Base-by-base conservation (phyloP, 2,888 invertebrate species). In the Leptinotarsa haldemani region DNA sequence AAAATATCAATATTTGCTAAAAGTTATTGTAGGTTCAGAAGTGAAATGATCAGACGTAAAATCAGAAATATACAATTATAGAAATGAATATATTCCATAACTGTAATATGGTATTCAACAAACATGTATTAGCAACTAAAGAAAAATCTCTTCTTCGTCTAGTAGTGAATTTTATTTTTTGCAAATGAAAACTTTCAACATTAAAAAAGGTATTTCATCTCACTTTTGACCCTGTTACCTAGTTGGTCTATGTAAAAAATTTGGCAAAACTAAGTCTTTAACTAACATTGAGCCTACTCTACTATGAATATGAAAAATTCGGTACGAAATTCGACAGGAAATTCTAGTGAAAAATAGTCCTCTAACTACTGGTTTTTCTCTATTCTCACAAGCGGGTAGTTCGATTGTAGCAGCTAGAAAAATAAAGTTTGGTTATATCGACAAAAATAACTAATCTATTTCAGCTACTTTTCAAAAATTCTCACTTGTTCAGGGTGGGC, bases 331-430 rank as follows among this genome's bases (percentile, higher is more conserved):
- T 76, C 56, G 76, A 61, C 56, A 73, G 70, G 67, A 72, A 48
- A 65, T 63, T 73, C 73, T 73, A 77, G 69, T 67, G 53, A 73
- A 73, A 75, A 77, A 75, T 74, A 74, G 64, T 46, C 40, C 71
- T 75, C 79, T 80, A 80, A 73, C 78, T 80, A 79, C 75, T 79
- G 75, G 74, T 74, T 74, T 40, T 69, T 74, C 76, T 74, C 78
- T 82, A 77, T 81, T 83, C 84, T 92, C 92, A 93, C 88, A 93
- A 92, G 86, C 93, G 91, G 85, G 94, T 94, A 83, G 93, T 94
- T 91, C 94, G 91, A 91, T 94, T 94, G 93, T 94, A 94, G 91
- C 93, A 94, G 91, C 94, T 94, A 92, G 88, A 83, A 82, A 79
- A 78, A 80, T 79, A 66, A 66, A 40, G 12, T 30, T 61, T 15